phyloP scores from a whole-genome alignment of 2,888 invertebrate species.

The Polyommatus icarus region DNA sequence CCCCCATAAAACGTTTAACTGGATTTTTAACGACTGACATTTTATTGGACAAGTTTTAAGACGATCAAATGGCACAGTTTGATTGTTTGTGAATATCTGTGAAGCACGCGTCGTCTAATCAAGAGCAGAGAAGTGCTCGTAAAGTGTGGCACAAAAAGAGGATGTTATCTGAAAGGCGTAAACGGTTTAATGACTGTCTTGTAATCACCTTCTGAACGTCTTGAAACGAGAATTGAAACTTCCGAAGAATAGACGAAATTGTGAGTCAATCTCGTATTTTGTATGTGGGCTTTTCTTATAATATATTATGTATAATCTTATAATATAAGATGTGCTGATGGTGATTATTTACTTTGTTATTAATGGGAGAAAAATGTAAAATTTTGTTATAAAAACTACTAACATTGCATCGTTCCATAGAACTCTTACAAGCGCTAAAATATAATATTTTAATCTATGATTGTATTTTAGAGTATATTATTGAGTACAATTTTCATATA shows the following conservation, averaged over 20 bases:
- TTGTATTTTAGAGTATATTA: background rate
- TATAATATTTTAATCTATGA: too few relatives aligned
- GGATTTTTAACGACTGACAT: slow-evolving; percentile 41
- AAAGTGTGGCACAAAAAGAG: slow-evolving; percentile 71
- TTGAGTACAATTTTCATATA: background rate
- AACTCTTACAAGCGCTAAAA: background rate
- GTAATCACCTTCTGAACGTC: slow-evolving; percentile 56
- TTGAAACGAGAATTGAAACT: slow-evolving; percentile 67
- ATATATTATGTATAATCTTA: too few relatives aligned
- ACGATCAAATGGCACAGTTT: slow-evolving; percentile 55
- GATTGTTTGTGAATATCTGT: slow-evolving; percentile 59
- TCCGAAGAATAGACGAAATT: slow-evolving; percentile 64
- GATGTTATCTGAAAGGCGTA: slow-evolving; percentile 70
- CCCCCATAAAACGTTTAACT: slow-evolving; percentile 41
- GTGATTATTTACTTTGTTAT: too few relatives aligned
- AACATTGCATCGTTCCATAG: too few relatives aligned
- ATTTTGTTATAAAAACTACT: too few relatives aligned
- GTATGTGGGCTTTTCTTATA: background rate
- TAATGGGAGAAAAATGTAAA: too few relatives aligned
- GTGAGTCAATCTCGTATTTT: background rate
- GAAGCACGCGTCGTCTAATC: slow-evolving; percentile 58
- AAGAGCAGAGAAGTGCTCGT: slow-evolving; percentile 69
- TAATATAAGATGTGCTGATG: too few relatives aligned
- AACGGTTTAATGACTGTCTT: slow-evolving; percentile 69
- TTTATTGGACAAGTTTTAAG: slow-evolving; percentile 43